Evolutionary conservation across 2,888 invertebrate genomes (phyloP), one percentile per base, ranked within the genome.

Genomic region (Lepidochrysops patricia): DNA sequence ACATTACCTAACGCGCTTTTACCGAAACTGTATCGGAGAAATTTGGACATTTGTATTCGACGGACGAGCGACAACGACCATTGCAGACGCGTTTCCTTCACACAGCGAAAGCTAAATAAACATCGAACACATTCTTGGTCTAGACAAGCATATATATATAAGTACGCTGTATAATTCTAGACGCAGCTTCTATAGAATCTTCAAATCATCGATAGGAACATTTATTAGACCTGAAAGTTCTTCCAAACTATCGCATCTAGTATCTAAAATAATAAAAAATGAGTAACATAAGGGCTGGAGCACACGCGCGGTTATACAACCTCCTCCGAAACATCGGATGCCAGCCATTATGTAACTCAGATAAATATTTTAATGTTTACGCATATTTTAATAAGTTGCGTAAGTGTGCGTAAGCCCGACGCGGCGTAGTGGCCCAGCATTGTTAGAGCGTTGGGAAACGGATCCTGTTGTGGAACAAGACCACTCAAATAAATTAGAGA

Each of bases 31-130:
- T 75, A 80, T 74, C 70, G 72, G 84, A 79, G 85, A 87, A 85
- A 85, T 82, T 70, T 70, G 79, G 75, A 15, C 19, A 79, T 84
- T 84, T 79, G 84, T 84, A 87, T 87, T 81, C 82, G 70, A 72
- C 72, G 66, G 78, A 69, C 73, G 67, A 68, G 72, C 71, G 68
- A 69, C 70, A n/a, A n/a, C 73, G 72, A 77, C 82, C 81, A 77
- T 73, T 70, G 78, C 73, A 75, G 77, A 75, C 70, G 68, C 69
- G 73, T 74, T 74, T 75, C 64, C 66, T 68, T 71, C 70, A 67
- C 69, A 69, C 64, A 67, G 73, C 67, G 74, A 77, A 78, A 77
- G 78, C 75, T 66, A 74, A 72, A 72, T 70, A n/a, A n/a, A n/a
- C n/a, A n/a, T 43, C 9, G 4, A 9, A 29, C 29, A 29, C 7